A percentile compares a stretch with the other conserved stretches of the same genome.
phyloP scores from a whole-genome alignment of 2,797 vertebrate genomes.

The Sandelia bainsii region DNA sequence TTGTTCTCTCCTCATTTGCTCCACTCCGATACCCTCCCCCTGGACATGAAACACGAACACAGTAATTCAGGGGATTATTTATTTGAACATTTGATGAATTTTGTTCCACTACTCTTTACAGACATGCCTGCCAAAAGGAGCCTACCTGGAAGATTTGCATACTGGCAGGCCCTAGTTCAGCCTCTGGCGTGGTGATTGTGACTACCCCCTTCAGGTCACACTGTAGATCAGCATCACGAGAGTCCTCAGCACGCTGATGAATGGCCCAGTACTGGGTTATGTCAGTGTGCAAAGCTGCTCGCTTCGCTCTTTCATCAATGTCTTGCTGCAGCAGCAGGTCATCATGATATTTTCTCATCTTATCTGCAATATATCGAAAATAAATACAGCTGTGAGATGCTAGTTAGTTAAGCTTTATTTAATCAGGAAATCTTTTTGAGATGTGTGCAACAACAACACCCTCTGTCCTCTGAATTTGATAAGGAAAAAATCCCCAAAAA shows the following conservation, averaged over 20 bases:
- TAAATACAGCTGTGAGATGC: too few species aligned
- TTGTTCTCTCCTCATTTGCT: slow-evolving; percentile 73
- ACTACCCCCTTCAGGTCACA: slow-evolving; percentile 71
- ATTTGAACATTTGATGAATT: slow-evolving; percentile 24
- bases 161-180: slow-evolving; percentile 80
- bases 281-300: slow-evolving; percentile 58
- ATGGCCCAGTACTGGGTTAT: slow-evolving; percentile 69
- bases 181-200: slow-evolving; percentile 59
- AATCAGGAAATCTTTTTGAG: too few species aligned
- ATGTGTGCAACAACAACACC: too few species aligned
- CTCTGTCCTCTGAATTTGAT: too few species aligned
- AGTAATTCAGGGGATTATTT: background rate
- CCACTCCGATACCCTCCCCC: slow-evolving; percentile 73
- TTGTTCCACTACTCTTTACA: slow-evolving; percentile 19
- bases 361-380: slow-evolving; percentile 66
- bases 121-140: slow-evolving; percentile 1
- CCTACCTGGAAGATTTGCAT: slow-evolving; percentile 84
- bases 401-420: too few species aligned
- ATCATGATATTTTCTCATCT: slow-evolving; percentile 64
- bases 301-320: slow-evolving; percentile 62
- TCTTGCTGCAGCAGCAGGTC: slow-evolving; percentile 65
- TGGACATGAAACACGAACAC: slow-evolving; percentile 52
- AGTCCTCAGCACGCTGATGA: slow-evolving; percentile 75
- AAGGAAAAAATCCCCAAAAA: too few species aligned
- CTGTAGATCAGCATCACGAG: slow-evolving; percentile 77